Conservation (phyloP, 2,888 invertebrate species). For the Acanthoscelides obtectus region DNA sequence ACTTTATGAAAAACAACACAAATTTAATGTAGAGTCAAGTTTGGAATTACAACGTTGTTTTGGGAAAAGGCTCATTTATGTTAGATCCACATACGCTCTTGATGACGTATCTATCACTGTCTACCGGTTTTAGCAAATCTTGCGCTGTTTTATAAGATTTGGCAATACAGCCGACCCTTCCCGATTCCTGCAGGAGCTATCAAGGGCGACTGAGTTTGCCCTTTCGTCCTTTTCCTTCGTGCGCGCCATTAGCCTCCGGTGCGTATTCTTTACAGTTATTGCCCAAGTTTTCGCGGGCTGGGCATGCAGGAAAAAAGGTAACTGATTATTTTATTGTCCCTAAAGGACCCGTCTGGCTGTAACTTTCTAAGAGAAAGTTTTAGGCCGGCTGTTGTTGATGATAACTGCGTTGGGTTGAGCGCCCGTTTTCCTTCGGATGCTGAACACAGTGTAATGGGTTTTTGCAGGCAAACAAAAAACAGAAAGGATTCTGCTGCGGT, state of each 20-base stretch:
- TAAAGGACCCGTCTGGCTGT: not conserved
- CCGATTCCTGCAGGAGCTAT: conserved; percentile 40
- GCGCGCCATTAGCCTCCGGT: conserved; percentile 31
- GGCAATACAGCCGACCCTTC: not conserved
- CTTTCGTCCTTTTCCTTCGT: conserved; percentile 29
- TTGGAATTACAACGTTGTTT: too few species aligned
- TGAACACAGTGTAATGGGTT: not conserved
- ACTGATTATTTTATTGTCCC: conserved; percentile 23
- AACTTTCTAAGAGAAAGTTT: not conserved
- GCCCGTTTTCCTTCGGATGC: not conserved
- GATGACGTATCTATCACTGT: not conserved
- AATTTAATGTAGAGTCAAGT: too few species aligned
- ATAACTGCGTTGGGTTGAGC: not conserved
- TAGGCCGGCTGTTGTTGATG: not conserved
- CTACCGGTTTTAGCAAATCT: not conserved
- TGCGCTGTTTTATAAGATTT: not conserved
- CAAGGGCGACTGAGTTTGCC: conserved; percentile 30
- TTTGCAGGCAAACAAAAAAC: not conserved
- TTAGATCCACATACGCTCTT: too few species aligned
- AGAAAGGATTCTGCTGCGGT: too few species aligned
- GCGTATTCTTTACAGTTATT: conserved; percentile 32
- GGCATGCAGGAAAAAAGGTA: conserved; percentile 20
- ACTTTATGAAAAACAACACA: too few species aligned
- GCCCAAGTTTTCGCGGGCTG: conserved; percentile 16
- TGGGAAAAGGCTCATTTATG: too few species aligned